A percentile compares a stretch with the other conserved stretches of the same genome.
These are phyloP conservation scores for Nomada fabriciana DNA, from an alignment of 2,888 invertebrate genomes.

Conservation along the genomic window DNA sequence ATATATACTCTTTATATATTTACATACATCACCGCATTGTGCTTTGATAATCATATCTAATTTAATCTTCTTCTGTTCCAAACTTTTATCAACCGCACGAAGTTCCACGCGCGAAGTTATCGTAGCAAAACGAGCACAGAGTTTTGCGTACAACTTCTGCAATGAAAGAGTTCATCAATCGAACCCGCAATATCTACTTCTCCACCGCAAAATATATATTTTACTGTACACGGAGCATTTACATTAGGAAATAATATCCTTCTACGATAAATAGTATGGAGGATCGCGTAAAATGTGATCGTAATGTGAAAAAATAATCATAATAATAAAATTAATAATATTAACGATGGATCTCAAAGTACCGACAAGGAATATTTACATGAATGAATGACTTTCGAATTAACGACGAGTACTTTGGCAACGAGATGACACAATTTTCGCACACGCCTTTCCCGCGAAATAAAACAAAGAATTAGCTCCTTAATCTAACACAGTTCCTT, in stretches of 20 bases:
- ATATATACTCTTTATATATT: background rate
- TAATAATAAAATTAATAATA: slow-evolving; percentile 17
- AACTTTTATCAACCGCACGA: too few species aligned
- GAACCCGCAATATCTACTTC: background rate
- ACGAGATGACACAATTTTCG: slow-evolving; percentile 64
- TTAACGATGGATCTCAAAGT: slow-evolving; percentile 30
- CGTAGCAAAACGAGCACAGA: too few species aligned
- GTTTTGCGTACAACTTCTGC: background rate
- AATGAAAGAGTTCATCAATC: background rate
- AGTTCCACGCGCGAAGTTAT: background rate
- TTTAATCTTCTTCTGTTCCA: too few species aligned
- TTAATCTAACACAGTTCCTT: slow-evolving; percentile 6
- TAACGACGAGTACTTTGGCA: slow-evolving; percentile 67
- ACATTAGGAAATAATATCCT: slow-evolving; percentile 27
- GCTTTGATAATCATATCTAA: background rate
- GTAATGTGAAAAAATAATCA: slow-evolving; percentile 14
- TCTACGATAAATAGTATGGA: slow-evolving; percentile 46
- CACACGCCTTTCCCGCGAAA: background rate
- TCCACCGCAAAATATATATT: slow-evolving; percentile 23
- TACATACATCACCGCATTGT: background rate
- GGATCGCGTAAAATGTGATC: slow-evolving; percentile 15
- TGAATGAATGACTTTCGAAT: slow-evolving; percentile 50
- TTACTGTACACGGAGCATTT: slow-evolving; percentile 51
- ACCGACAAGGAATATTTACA: slow-evolving; percentile 61
- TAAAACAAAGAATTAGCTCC: slow-evolving; percentile 3